These are phyloP conservation scores for Nephrotoma flavescens DNA, from an alignment of 2,888 invertebrate species.

Conservation along the genomic window DNA sequence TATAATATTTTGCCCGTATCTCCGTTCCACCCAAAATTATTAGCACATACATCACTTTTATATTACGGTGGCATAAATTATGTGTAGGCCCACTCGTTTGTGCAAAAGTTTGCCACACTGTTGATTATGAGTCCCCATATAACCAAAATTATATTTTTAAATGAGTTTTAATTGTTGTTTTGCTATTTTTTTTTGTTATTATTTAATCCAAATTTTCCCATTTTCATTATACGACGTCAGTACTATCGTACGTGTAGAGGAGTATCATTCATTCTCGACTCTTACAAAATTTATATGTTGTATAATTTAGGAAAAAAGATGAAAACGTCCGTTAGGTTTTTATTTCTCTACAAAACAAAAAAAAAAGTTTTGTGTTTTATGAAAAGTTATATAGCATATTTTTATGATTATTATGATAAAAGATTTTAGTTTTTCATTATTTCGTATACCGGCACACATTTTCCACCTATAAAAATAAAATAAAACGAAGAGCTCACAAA, in stretches of 20 bases:
- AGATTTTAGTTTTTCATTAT: not conserved
- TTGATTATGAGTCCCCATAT: not conserved
- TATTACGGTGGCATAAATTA: not conserved
- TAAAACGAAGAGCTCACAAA: not conserved
- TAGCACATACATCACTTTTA: not conserved
- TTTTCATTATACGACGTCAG: not conserved
- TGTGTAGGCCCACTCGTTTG: not conserved
- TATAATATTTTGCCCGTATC: not conserved
- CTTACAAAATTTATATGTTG: not conserved
- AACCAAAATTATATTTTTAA: not conserved
- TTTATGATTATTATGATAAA: not conserved
- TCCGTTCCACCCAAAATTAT: not conserved
- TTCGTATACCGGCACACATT: not conserved
- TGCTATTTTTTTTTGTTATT: not conserved
- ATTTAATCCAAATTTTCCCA: not conserved
- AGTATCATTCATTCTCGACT: not conserved
- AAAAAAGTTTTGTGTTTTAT: not conserved
- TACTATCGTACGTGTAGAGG: not conserved
- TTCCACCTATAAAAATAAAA: not conserved
- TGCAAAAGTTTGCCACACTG: not conserved
- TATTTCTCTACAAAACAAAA: not conserved
- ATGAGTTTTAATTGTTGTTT: not conserved
- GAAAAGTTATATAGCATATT: not conserved
- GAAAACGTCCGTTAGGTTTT: not conserved
- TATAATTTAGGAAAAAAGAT: not conserved